A percentile compares a stretch with the other conserved stretches of the same genome.
These are phyloP conservation scores for Pterostichus niger DNA, from an alignment of 2,888 invertebrate species.

Conservation along the genomic window DNA sequence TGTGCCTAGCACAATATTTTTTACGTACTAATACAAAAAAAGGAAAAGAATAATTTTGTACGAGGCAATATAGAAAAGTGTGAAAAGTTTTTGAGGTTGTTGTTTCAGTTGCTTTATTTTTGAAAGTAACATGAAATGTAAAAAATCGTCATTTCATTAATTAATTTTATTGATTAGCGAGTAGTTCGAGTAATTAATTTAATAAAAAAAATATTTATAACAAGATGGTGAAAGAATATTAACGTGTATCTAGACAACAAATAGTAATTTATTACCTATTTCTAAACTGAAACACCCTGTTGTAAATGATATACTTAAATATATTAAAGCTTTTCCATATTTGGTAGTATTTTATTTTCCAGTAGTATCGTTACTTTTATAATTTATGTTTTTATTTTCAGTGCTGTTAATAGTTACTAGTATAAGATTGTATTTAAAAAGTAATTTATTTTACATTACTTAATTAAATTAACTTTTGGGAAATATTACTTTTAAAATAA, in stretches of 20 bases:
- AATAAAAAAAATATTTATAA: conserved; percentile 63
- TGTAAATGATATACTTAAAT: conserved; percentile 66
- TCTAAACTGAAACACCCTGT: conserved; percentile 62
- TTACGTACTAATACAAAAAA: conserved; percentile 58
- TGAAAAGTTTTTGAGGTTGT: conserved; percentile 47
- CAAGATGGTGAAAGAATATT: conserved; percentile 57
- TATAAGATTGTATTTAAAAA: too few species aligned
- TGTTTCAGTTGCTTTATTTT: conserved; percentile 55
- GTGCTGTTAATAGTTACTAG: conserved; percentile 73
- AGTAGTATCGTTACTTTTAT: too few species aligned
- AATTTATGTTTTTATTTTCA: too few species aligned
- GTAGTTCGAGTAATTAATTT: conserved; percentile 58
- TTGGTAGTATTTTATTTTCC: conserved; percentile 15
- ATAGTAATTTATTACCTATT: conserved; percentile 65
- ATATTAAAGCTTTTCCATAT: conserved; percentile 65
- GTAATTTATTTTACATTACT: too few species aligned
- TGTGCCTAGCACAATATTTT: conserved; percentile 58
- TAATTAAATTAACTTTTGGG: too few species aligned
- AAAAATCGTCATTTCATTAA: conserved; percentile 40
- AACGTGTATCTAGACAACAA: conserved; percentile 56
- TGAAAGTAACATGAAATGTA: conserved; percentile 52
- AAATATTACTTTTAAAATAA: too few species aligned
- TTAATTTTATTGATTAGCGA: conserved; percentile 41
- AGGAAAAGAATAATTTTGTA: conserved; percentile 53
- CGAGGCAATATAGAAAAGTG: conserved; percentile 35